Percentiles rank a stretch among this genome's conserved stretches.
Evolutionary conservation across 2,888 invertebrate genomes (phyloP).

Genomic region (Amblyjoppa proteus): DNA sequence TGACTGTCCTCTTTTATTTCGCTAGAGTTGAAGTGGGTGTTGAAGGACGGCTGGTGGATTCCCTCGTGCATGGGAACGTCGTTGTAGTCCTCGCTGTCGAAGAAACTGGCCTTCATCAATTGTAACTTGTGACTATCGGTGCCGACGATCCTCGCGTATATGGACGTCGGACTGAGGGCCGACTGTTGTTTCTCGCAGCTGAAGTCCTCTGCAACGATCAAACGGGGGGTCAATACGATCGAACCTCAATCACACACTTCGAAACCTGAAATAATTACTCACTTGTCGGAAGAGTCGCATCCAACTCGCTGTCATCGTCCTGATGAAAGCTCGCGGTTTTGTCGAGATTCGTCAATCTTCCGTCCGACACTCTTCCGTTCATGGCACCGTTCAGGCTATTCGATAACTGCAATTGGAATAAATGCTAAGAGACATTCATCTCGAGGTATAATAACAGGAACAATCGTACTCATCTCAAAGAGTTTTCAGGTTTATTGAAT

Average conservation of each 20-base stretch:
- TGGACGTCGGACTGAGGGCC: conserved; percentile 87
- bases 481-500: conserved; percentile 25
- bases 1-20: conserved; percentile 46
- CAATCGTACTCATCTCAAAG: not conserved
- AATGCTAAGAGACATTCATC: not conserved
- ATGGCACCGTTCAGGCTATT: conserved; percentile 33
- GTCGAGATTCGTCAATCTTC: conserved; percentile 19
- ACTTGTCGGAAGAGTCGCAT: conserved; percentile 42
- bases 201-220: conserved; percentile 72
- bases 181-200: conserved; percentile 76
- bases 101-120: conserved; percentile 94
- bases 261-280: conserved; percentile 19
- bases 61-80: conserved; percentile 60
- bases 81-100: conserved; percentile 84
- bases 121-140: conserved; percentile 90
- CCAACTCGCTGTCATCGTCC: conserved; percentile 10
- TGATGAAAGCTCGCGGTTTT: conserved; percentile 31
- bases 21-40: conserved; percentile 18
- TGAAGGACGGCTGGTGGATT: conserved; percentile 18
- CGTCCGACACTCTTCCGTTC: conserved; percentile 18
- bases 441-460: not conserved
- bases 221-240: conserved; percentile 15
- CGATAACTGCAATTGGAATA: conserved; percentile 35
- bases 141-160: conserved; percentile 88
- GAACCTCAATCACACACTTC: not conserved